Evolutionary conservation across 2,888 invertebrate species (phyloP).

Genomic region (Scrobipalpa costella): DNA sequence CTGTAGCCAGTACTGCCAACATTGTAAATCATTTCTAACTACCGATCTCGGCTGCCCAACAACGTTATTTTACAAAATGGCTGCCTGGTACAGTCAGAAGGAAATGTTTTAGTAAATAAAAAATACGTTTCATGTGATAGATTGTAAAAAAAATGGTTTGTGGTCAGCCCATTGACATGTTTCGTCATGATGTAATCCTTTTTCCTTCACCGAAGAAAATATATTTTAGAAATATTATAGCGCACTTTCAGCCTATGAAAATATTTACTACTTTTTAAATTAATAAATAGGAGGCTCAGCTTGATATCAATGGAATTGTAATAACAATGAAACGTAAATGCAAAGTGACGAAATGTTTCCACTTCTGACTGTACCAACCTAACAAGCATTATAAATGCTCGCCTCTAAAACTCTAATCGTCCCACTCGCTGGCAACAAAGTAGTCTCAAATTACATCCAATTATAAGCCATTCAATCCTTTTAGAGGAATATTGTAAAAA

Average conservation of each 20-base stretch:
- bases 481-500: constrained; percentile 66
- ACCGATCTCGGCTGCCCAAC: constrained; percentile 54
- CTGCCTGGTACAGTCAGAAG: constrained; percentile 41
- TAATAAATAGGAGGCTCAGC: no score
- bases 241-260: no score
- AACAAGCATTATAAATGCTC: constrained; percentile 64
- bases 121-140: neutral
- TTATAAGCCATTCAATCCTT: constrained; percentile 79
- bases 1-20: constrained; percentile 48
- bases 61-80: constrained; percentile 55
- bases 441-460: constrained; percentile 79
- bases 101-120: neutral
- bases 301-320: no score
- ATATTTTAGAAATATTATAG: no score
- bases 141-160: no score
- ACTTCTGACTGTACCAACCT: constrained; percentile 50
- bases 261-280: no score
- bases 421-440: constrained; percentile 69
- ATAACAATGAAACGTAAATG: no score
- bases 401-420: constrained; percentile 65
- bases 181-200: no score
- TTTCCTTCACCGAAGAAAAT: no score
- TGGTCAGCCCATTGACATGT: no score
- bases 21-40: constrained; percentile 68
- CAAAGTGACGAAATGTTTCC: constrained; percentile 24